These are phyloP conservation scores for Pollenia labialis DNA, from an alignment of 2,888 invertebrate species.

Conservation along the genomic window DNA sequence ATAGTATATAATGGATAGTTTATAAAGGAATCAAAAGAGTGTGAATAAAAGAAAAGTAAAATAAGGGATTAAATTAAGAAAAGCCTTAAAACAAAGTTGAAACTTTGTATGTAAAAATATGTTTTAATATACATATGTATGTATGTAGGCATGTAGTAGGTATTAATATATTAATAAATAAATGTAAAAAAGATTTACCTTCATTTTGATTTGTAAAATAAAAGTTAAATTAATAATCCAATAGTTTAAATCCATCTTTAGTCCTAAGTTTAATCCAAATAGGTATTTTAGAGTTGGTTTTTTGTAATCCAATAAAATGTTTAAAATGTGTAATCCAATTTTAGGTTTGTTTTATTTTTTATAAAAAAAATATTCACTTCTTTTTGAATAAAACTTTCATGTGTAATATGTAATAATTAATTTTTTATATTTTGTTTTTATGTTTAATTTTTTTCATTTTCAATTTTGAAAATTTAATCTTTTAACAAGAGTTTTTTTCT, in stretches of 20 bases:
- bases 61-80: conserved; percentile 22
- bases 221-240: conserved; percentile 47
- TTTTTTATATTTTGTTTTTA: conserved; percentile 14
- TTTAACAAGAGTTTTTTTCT: conserved; percentile 47
- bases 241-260: conserved; percentile 15
- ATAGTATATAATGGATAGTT: background rate
- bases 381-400: conserved; percentile 63
- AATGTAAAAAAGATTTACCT: background rate
- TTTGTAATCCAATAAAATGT: conserved; percentile 27
- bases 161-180: background rate
- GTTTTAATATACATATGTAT: too few relatives aligned
- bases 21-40: background rate
- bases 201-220: background rate
- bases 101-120: background rate
- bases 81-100: background rate
- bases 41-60: background rate
- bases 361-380: conserved; percentile 1
- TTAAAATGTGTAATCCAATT: conserved; percentile 26
- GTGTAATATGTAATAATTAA: conserved; percentile 39
- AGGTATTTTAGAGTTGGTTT: background rate
- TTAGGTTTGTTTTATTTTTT: conserved; percentile 30
- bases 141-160: too few relatives aligned
- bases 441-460: conserved; percentile 20
- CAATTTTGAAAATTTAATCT: background rate
- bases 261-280: conserved; percentile 12